Conservation (phyloP, 2,888 invertebrate genomes). For the Toxonevra muliebris region DNA sequence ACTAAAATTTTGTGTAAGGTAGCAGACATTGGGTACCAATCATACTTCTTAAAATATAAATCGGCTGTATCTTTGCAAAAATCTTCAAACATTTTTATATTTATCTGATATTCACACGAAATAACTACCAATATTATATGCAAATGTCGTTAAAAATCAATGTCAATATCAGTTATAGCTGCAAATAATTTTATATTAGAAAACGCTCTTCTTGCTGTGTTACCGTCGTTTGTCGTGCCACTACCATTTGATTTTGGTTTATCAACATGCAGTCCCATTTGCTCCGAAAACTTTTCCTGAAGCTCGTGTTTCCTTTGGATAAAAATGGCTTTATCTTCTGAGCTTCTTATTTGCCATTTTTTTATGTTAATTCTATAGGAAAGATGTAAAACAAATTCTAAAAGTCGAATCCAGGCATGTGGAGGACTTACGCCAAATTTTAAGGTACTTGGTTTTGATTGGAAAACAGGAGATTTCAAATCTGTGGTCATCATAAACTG, state of each 20-base stretch:
- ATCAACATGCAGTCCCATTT: slow-evolving; percentile 33
- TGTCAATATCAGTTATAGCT: not conserved
- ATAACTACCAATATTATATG: too few relatives aligned
- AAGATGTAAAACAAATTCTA: slow-evolving; percentile 33
- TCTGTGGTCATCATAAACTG: slow-evolving; percentile 21
- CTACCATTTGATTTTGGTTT: slow-evolving; percentile 30
- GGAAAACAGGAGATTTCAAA: slow-evolving; percentile 7
- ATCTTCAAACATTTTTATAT: too few relatives aligned
- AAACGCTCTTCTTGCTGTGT: slow-evolving; percentile 21
- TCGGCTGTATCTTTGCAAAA: too few relatives aligned
- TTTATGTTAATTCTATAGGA: slow-evolving; percentile 18
- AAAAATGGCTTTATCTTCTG: slow-evolving; percentile 18
- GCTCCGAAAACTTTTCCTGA: slow-evolving; percentile 17
- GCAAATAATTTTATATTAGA: not conserved
- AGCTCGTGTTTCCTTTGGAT: slow-evolving; percentile 21
- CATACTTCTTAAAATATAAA: not conserved
- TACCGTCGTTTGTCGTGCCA: slow-evolving; percentile 24
- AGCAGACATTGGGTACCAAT: not conserved
- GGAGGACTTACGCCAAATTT: slow-evolving; percentile 26
- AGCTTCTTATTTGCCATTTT: slow-evolving; percentile 22
- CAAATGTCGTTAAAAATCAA: not conserved
- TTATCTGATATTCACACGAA: too few relatives aligned
- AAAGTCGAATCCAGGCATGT: slow-evolving; percentile 28
- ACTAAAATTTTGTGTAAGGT: too few relatives aligned
- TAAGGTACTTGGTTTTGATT: slow-evolving; percentile 10